phyloP scores from a whole-genome alignment of 2,113 vertebrate genomes.

The Neogobius melanostomus region DNA sequence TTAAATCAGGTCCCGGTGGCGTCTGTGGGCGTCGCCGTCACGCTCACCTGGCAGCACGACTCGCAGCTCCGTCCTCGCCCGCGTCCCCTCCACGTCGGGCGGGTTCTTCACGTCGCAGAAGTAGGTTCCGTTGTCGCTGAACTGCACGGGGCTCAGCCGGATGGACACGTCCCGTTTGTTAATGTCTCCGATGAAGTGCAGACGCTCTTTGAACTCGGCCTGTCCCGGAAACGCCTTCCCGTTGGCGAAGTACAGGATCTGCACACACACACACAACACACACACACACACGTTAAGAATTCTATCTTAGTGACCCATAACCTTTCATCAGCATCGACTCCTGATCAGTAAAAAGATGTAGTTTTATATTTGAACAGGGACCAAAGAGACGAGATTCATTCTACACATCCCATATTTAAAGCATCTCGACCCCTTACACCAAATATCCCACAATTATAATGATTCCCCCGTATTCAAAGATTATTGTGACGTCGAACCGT shows the following conservation, averaged over 20 bases:
- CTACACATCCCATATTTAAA: too few species aligned
- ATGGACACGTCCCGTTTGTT: slow-evolving; percentile 92
- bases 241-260: slow-evolving; percentile 85
- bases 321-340: too few species aligned
- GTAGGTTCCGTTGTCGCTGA: slow-evolving; percentile 92
- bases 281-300: neutral
- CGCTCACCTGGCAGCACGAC: slow-evolving; percentile 88
- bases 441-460: too few species aligned
- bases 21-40: too few species aligned
- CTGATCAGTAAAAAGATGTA: too few species aligned
- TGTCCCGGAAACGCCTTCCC: slow-evolving; percentile 74
- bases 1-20: too few species aligned
- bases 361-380: too few species aligned
- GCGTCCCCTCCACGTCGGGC: slow-evolving; percentile 81
- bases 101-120: slow-evolving; percentile 90
- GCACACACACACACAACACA: slow-evolving; percentile 12
- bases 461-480: too few species aligned
- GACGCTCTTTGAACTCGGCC: slow-evolving; percentile 80
- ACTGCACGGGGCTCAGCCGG: slow-evolving; percentile 83
- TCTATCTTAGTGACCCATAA: neutral
- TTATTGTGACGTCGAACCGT: too few species aligned
- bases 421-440: too few species aligned
- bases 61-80: slow-evolving; percentile 80
- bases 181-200: slow-evolving; percentile 88
- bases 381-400: too few species aligned